Evolutionary conservation across 53 echinoderm and acorn worm genomes (phyloP).

Genomic region (Temnopleurus reevesii): DNA sequence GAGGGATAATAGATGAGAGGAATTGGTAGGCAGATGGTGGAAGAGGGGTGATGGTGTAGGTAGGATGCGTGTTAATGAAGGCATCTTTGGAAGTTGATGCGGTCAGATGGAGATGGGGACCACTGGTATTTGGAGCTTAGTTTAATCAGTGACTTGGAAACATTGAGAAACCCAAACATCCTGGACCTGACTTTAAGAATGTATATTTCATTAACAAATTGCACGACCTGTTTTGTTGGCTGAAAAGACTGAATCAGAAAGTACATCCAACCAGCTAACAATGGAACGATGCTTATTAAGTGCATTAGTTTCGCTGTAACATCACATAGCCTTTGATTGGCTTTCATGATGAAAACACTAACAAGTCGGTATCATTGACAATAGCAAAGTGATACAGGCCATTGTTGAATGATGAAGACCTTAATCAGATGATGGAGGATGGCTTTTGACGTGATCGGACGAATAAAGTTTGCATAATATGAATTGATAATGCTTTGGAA

Average conservation of each 20-base stretch:
- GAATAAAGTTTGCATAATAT: not conserved
- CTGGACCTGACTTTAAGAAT: not conserved
- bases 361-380: not conserved
- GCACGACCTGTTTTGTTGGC: not conserved
- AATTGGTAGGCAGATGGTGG: conserved; percentile 45
- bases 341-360: not conserved
- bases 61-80: not conserved
- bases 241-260: not conserved
- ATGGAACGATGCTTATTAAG: not conserved
- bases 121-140: not conserved
- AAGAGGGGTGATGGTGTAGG: not conserved
- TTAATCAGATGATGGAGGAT: conserved; percentile 16
- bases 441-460: not conserved
- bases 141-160: not conserved
- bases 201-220: not conserved
- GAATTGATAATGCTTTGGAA: not conserved
- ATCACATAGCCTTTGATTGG: not conserved
- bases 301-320: not conserved
- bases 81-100: not conserved
- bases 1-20: conserved; percentile 26
- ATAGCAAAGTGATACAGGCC: not conserved
- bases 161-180: not conserved
- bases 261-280: not conserved
- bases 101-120: not conserved
- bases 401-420: not conserved